A percentile compares a stretch with the other conserved stretches of the same genome.
Conservation (phyloP, 2,888 invertebrate species). For the Apocheima hispidaria region DNA sequence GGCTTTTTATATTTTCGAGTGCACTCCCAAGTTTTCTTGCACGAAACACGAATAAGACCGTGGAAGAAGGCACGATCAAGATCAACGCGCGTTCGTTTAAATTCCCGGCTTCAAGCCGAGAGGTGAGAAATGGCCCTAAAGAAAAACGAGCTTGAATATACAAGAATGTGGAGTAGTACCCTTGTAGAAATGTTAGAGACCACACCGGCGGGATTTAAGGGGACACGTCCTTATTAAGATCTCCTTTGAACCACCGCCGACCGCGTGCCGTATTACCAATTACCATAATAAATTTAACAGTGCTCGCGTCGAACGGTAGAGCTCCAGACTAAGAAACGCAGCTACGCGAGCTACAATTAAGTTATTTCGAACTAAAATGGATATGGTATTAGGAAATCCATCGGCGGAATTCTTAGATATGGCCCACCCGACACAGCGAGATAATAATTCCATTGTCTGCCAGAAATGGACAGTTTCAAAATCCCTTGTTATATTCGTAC, state of each 20-base stretch:
- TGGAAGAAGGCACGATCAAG: slow-evolving; percentile 59
- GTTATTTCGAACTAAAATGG: slow-evolving; percentile 50
- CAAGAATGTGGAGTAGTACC: slow-evolving; percentile 79
- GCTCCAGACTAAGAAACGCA: slow-evolving; percentile 36
- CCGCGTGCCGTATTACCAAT: slow-evolving; percentile 68
- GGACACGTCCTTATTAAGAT: slow-evolving; percentile 76
- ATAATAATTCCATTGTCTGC: slow-evolving; percentile 65
- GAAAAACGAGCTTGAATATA: slow-evolving; percentile 70
- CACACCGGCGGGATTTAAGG: slow-evolving; percentile 65
- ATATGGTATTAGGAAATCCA: slow-evolving; percentile 55
- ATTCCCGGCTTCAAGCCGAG: slow-evolving; percentile 66
- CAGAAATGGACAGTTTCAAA: slow-evolving; percentile 70
- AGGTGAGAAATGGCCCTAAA: slow-evolving; percentile 74
- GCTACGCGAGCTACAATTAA: slow-evolving; percentile 51
- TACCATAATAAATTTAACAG: slow-evolving; percentile 62
- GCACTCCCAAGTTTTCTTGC: slow-evolving; percentile 61
- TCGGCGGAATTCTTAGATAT: slow-evolving; percentile 49
- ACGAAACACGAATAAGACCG: slow-evolving; percentile 58
- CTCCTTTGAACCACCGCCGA: slow-evolving; percentile 66
- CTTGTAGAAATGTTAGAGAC: slow-evolving; percentile 78
- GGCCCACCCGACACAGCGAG: slow-evolving; percentile 58
- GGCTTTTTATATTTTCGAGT: slow-evolving; percentile 59
- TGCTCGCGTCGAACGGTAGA: slow-evolving; percentile 29
- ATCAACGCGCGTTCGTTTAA: slow-evolving; percentile 75
- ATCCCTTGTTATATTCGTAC: slow-evolving; percentile 69